Percentiles rank a stretch among this genome's conserved stretches.
Conservation (phyloP, 2,113 vertebrate species). For the Origma solitaria region DNA sequence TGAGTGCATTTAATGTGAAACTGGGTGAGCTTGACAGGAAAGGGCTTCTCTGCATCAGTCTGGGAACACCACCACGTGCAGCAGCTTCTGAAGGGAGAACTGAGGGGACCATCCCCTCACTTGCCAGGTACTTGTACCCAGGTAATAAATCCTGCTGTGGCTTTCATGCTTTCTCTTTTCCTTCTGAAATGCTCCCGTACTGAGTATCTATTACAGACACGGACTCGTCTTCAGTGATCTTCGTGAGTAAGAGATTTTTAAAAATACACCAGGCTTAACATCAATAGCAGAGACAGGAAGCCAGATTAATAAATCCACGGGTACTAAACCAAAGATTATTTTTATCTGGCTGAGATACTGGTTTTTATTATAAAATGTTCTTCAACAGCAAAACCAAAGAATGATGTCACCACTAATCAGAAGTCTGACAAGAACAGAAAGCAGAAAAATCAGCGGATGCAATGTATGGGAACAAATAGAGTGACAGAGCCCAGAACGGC, state of each 20-base stretch:
- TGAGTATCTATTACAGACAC: not conserved
- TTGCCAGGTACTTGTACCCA: not conserved
- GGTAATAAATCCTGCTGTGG: not conserved
- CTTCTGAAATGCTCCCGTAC: not conserved
- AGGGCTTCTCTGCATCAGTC: not conserved
- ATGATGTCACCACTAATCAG: not conserved
- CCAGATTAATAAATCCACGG: not conserved
- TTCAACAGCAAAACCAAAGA: not conserved
- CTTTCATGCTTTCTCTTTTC: not conserved
- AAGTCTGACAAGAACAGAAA: not conserved
- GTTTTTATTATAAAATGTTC: constrained; percentile 12
- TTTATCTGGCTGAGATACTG: not conserved
- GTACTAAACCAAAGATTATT: constrained; percentile 11
- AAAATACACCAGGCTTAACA: not conserved
- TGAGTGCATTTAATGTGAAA: not conserved
- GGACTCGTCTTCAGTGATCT: not conserved
- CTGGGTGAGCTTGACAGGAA: not conserved
- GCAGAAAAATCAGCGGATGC: not conserved
- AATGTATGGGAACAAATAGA: not conserved
- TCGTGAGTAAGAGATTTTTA: not conserved
- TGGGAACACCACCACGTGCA: rapidly evolving
- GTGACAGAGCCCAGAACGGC: not conserved
- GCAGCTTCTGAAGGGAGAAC: rapidly evolving
- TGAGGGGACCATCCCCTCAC: not conserved
- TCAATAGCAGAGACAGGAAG: not conserved